A percentile compares a stretch with the other conserved stretches of the same genome.
phyloP scores from a whole-genome alignment of 1,140 invertebrate species.

The Pentalonia nigronervosa region DNA sequence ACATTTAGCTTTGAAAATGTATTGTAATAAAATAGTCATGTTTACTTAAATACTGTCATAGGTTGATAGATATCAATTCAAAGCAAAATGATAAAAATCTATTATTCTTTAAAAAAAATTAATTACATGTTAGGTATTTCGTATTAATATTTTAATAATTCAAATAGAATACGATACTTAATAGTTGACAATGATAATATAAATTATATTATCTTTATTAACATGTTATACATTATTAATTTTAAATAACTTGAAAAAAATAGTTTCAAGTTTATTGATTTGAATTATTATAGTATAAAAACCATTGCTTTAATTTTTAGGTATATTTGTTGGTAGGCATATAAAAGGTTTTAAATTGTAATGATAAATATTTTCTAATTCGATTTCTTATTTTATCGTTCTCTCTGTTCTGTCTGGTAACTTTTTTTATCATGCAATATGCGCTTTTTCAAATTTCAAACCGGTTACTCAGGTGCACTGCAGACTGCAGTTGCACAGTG shows the following conservation, averaged over 20 bases:
- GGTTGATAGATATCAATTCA: not conserved
- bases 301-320: too few relatives aligned
- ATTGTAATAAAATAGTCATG: not conserved
- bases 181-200: not conserved
- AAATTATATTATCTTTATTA: not conserved
- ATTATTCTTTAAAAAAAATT: not conserved
- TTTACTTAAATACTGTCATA: not conserved
- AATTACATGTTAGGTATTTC: not conserved
- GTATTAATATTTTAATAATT: not conserved
- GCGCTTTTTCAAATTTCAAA: conserved; percentile 44
- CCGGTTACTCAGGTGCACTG: not conserved
- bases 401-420: not conserved
- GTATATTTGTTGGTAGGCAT: not conserved
- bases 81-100: not conserved
- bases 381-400: conserved; percentile 33
- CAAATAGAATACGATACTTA: not conserved
- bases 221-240: not conserved
- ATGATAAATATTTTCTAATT: not conserved
- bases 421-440: not conserved
- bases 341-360: not conserved
- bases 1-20: not conserved
- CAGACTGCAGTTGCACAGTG: not conserved
- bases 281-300: too few relatives aligned
- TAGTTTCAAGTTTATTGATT: not conserved
- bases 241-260: not conserved